phyloP scores from a whole-genome alignment of 1,140 invertebrate species.

The Drosophila saltans region DNA sequence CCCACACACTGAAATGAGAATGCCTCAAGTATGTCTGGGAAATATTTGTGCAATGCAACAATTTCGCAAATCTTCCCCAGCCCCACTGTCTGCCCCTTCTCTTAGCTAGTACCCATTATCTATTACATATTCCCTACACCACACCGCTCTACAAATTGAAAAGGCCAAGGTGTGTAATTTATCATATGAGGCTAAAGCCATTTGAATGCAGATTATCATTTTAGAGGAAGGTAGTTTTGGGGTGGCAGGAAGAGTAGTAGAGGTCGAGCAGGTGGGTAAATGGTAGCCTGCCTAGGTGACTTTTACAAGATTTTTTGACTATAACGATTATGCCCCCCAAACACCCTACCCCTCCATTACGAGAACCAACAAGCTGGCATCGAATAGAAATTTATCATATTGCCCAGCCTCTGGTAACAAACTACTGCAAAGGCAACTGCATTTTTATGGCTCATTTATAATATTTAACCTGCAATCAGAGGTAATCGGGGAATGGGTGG shows the following conservation, averaged over 20 bases:
- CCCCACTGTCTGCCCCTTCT: constrained; percentile 2
- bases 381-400: constrained; percentile 54
- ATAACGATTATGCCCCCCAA: constrained; percentile 33
- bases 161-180: constrained; percentile 52
- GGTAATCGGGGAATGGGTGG: not conserved
- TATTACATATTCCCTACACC: not conserved
- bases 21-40: constrained; percentile 48
- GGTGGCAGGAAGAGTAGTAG: not conserved
- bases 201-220: constrained; percentile 57
- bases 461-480: constrained; percentile 53
- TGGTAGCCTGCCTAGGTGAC: not conserved
- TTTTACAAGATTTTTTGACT: constrained; percentile 15
- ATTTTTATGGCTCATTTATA: constrained; percentile 62
- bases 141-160: constrained; percentile 30
- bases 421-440: constrained; percentile 39
- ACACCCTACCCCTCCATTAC: not conserved
- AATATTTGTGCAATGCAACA: constrained; percentile 61
- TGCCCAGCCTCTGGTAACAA: constrained; percentile 22
- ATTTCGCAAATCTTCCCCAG: constrained; percentile 58
- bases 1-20: constrained; percentile 27
- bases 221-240: not conserved
- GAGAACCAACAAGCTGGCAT: constrained; percentile 19
- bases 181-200: constrained; percentile 46
- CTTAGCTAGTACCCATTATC: not conserved
- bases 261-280: not conserved